Evolutionary conservation across 1,140 invertebrate genomes (phyloP), one percentile per base, ranked within the genome.

Genomic region (Leptinotarsa defecta): DNA sequence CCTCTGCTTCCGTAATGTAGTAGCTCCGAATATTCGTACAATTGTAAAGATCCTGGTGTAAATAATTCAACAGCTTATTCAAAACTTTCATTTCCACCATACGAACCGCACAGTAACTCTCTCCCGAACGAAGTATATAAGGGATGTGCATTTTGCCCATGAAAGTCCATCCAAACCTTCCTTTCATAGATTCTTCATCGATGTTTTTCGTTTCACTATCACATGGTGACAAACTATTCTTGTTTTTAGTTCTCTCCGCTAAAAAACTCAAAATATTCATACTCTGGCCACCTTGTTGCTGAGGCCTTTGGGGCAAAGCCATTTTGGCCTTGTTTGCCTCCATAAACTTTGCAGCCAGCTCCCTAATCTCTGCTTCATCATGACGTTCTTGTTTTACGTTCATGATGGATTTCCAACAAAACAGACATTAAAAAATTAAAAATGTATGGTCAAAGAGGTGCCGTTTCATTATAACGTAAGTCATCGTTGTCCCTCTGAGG

Each of bases 21-120:
- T 96, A 96, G 87, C 95, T 96, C 74, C 94, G 90, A 71, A 98
- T 95, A 84, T 94, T 95, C 2, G 95, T 96, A 85, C 95, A 96
- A 78, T 89, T 91, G 85, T 95, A 95, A 77, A 96, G 93, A 81
- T 95, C 94, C 68, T 92, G 91, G 85, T 95, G 92, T 49, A 96
- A 86, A 81, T 92, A 93, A 82, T 90, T 92, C 78, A 95, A 88
- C 88, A 93, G 95, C 89, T 93, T 95, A 85, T 93, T 94, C n/a
- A 96, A 86, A 52, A 95, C 87, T 87, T 95, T 94, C 79, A 91
- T 90, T 85, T 98, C 96, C 63, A 97, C 92, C 89, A 98, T 96
- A 49, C 95, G 89, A 61, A 98, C 95, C 17, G 95, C 93, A 84
- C 95, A 95, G 85, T 95, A 97, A 83, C 95, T 94, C 81, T 96